Evolutionary conservation across 2,888 invertebrate species (phyloP).

Genomic region (Platycheirus rosarum): DNA sequence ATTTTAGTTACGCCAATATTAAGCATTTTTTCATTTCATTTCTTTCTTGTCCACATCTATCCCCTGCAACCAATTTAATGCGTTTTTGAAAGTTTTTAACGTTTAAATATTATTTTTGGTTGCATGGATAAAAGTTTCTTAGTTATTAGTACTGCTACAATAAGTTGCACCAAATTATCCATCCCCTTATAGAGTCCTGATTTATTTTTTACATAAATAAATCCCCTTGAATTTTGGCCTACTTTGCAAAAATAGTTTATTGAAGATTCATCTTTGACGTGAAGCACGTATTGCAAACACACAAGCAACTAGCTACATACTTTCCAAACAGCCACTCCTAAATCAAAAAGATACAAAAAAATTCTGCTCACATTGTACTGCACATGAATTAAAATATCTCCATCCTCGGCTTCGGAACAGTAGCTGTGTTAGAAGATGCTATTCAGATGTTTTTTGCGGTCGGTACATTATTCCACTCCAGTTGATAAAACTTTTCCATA

Average conservation of each 20-base stretch:
- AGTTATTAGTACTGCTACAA: not conserved
- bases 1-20: too few species aligned
- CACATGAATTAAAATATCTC: not conserved
- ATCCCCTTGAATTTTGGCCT: not conserved
- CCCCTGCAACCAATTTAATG: too few species aligned
- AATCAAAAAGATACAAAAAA: not conserved
- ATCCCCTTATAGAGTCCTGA: not conserved
- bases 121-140: too few species aligned
- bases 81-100: too few species aligned
- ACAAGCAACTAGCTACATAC: not conserved
- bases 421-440: not conserved
- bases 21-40: too few species aligned
- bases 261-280: not conserved
- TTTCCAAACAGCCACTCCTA: not conserved
- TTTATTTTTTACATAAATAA: not conserved
- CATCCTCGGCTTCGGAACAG: slow-evolving; percentile 3
- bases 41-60: too few species aligned
- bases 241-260: not conserved
- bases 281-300: too few species aligned
- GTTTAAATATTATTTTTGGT: too few species aligned
- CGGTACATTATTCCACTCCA: slow-evolving; percentile 19
- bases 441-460: not conserved
- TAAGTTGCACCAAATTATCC: not conserved
- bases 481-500: slow-evolving; percentile 28
- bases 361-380: not conserved